A percentile compares a stretch with the other conserved stretches of the same genome.
phyloP scores from a whole-genome alignment of 2,113 vertebrate genomes.

The Scomber scombrus region DNA sequence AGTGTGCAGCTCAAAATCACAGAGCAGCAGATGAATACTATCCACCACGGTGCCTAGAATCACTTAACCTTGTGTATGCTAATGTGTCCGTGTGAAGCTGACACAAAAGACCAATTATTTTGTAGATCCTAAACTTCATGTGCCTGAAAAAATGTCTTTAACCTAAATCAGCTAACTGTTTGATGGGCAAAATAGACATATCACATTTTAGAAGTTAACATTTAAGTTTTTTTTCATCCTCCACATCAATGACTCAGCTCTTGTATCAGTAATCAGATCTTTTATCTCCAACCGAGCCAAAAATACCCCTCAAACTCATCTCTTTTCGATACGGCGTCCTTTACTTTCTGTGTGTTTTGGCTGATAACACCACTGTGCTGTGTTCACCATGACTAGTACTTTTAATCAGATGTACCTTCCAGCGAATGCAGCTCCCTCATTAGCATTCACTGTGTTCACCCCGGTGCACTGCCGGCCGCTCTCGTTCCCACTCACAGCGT shows the following conservation, averaged over 20 bases:
- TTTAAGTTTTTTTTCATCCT: not conserved
- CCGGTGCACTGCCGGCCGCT: constrained; percentile 41
- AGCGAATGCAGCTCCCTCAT: constrained; percentile 59
- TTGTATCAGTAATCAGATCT: constrained; percentile 65
- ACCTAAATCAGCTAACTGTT: not conserved
- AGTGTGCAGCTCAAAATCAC: not conserved
- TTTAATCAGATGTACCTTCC: constrained; percentile 73
- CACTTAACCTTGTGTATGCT: constrained; percentile 34
- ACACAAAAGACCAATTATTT: constrained; percentile 24
- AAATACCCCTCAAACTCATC: constrained; percentile 54
- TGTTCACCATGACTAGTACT: constrained; percentile 58
- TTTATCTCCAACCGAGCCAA: constrained; percentile 57
- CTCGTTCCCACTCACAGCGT: constrained; percentile 55
- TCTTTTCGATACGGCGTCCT: not conserved
- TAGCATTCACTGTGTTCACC: constrained; percentile 62
- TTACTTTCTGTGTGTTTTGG: constrained; percentile 52
- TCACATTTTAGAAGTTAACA: not conserved
- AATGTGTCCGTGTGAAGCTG: constrained; percentile 1
- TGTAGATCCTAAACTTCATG: not conserved
- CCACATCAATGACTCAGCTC: constrained; percentile 12
- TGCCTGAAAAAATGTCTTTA: not conserved
- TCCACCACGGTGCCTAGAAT: not conserved
- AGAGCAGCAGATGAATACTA: not conserved
- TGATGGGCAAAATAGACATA: not conserved
- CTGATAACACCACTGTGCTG: constrained; percentile 61